Conservation (phyloP, 2,888 invertebrate species). For the Acronicta aceris region DNA sequence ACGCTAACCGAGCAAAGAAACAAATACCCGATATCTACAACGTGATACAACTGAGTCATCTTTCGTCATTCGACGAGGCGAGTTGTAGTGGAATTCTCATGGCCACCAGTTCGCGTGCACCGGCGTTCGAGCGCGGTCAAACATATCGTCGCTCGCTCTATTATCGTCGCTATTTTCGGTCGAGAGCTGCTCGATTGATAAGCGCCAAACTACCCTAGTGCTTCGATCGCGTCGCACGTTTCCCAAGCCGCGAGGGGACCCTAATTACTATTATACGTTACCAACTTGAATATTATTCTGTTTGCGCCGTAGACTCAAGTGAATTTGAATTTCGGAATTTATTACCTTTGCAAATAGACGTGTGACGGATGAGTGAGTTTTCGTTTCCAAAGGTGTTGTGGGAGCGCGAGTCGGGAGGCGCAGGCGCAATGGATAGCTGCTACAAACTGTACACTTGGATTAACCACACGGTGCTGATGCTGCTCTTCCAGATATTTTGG, state of each 20-base stretch:
- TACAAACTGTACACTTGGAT: slow-evolving; percentile 86
- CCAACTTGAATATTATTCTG: slow-evolving; percentile 37
- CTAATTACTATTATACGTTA: slow-evolving; percentile 25
- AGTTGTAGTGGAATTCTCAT: slow-evolving; percentile 70
- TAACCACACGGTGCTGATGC: slow-evolving; percentile 83
- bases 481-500: slow-evolving; percentile 86
- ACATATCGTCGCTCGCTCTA: slow-evolving; percentile 61
- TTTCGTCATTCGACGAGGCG: slow-evolving; percentile 74
- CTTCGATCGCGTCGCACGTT: slow-evolving; percentile 64
- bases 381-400: slow-evolving; percentile 79
- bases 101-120: slow-evolving; percentile 84
- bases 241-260: slow-evolving; percentile 29
- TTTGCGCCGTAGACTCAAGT: slow-evolving; percentile 22
- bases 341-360: slow-evolving; percentile 67
- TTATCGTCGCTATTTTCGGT: slow-evolving; percentile 73
- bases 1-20: slow-evolving; percentile 61
- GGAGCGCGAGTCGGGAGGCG: slow-evolving; percentile 73
- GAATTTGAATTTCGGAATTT: slow-evolving; percentile 51
- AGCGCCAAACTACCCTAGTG: slow-evolving; percentile 69
- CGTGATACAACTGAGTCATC: slow-evolving; percentile 81
- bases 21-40: slow-evolving; percentile 71
- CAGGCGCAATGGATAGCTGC: slow-evolving; percentile 84
- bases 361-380: slow-evolving; percentile 85
- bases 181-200: slow-evolving; percentile 68
- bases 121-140: slow-evolving; percentile 76